These are phyloP conservation scores for Syngnathus rostellatus DNA, from an alignment of 2,797 vertebrate species.

Conservation along the genomic window DNA sequence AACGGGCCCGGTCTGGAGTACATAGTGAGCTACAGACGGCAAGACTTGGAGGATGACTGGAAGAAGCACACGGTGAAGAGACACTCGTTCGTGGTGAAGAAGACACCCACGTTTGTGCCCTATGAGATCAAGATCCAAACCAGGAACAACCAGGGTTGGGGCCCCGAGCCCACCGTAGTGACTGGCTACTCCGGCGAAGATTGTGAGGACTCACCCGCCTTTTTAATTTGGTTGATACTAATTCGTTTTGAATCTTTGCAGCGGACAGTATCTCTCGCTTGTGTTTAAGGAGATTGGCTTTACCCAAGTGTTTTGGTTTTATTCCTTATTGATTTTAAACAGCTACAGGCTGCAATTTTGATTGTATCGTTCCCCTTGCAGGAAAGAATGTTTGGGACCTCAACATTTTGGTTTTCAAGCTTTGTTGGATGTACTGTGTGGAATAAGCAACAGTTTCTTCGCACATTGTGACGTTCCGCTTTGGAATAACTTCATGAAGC, in stretches of 20 bases:
- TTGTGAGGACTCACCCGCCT: constrained; percentile 68
- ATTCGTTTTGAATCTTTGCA: neutral
- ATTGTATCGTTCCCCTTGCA: neutral
- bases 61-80: constrained; percentile 79
- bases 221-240: neutral
- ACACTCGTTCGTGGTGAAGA: constrained; percentile 78
- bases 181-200: constrained; percentile 89
- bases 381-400: neutral
- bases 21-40: constrained; percentile 81
- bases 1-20: constrained; percentile 91
- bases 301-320: neutral
- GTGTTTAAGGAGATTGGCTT: neutral
- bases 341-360: neutral
- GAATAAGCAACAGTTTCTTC: neutral
- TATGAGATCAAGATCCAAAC: constrained; percentile 91
- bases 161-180: constrained; percentile 78
- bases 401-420: too few relatives aligned
- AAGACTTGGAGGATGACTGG: constrained; percentile 75
- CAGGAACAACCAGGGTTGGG: constrained; percentile 78
- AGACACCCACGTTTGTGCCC: constrained; percentile 84
- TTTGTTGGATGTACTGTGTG: neutral
- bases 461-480: too few relatives aligned
- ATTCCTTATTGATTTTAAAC: neutral
- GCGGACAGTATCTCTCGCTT: neutral
- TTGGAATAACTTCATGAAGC: too few relatives aligned